Percentiles rank a stretch among this genome's conserved stretches.
Evolutionary conservation across 2,797 vertebrate genomes (phyloP).

Genomic region (Leuciscus waleckii): DNA sequence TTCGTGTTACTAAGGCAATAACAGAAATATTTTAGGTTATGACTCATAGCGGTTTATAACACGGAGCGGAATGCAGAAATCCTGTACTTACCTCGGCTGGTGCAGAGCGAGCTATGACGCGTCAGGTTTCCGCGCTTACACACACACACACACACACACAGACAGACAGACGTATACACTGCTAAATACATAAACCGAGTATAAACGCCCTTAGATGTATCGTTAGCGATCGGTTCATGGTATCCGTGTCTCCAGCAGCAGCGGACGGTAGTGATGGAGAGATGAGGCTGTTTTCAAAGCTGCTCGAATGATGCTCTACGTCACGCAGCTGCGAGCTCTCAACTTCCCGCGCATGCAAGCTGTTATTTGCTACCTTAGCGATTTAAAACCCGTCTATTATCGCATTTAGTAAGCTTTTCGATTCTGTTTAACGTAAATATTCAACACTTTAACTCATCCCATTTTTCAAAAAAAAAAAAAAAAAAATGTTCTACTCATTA

Average conservation of each 20-base stretch:
- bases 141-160: conserved; percentile 51
- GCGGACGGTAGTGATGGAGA: conserved; percentile 55
- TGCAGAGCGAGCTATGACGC: conserved; percentile 76
- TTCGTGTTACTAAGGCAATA: not conserved
- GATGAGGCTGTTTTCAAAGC: conserved; percentile 57
- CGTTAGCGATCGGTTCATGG: conserved; percentile 66
- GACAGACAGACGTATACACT: not conserved
- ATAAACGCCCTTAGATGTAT: conserved; percentile 60
- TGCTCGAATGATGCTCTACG: conserved; percentile 57
- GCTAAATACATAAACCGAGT: conserved; percentile 50
- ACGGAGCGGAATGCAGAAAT: conserved; percentile 60
- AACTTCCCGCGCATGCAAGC: conserved; percentile 34
- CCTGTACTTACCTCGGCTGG: conserved; percentile 78
- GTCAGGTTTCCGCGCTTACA: conserved; percentile 75
- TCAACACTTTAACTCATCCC: not conserved
- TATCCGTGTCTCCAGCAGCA: conserved; percentile 70
- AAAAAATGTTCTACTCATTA: not conserved
- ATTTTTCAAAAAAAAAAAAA: not conserved
- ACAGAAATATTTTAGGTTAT: not conserved
- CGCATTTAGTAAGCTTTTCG: not conserved
- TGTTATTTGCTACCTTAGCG: not conserved
- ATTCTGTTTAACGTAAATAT: not conserved
- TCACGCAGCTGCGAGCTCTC: conserved; percentile 53
- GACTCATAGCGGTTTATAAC: conserved; percentile 15
- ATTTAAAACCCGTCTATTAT: not conserved